Evolutionary conservation across 53 echinoderm and acorn worm genomes (phyloP).

Genomic region (Hippasteria phrygiana): DNA sequence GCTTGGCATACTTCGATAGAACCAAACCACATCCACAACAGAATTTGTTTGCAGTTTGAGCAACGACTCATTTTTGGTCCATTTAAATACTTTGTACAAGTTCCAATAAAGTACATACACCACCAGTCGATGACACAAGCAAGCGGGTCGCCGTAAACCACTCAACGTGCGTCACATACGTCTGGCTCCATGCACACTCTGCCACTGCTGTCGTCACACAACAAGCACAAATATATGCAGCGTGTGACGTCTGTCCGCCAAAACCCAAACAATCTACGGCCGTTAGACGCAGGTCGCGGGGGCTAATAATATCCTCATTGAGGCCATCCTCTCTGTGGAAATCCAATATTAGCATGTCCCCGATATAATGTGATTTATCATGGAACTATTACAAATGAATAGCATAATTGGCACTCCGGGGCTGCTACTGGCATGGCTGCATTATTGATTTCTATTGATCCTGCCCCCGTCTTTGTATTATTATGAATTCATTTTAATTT

Average conservation of each 20-base stretch:
- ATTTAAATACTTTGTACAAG: not conserved
- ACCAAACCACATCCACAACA: too few species aligned
- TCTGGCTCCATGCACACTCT: not conserved
- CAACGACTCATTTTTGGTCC: not conserved
- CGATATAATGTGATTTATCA: constrained; percentile 13
- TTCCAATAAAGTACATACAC: not conserved
- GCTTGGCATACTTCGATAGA: too few species aligned
- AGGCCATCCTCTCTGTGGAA: not conserved
- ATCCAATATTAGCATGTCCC: constrained; percentile 16
- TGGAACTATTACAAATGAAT: not conserved
- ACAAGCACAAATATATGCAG: not conserved
- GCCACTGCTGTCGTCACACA: constrained; percentile 2
- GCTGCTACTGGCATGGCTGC: not conserved
- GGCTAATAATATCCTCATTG: not conserved
- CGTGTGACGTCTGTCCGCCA: not conserved
- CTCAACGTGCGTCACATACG: not conserved
- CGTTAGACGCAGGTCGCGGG: too few species aligned
- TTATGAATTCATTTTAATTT: constrained; percentile 16
- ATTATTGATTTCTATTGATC: constrained; percentile 12
- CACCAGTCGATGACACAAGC: not conserved
- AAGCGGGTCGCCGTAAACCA: not conserved
- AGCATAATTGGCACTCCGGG: not conserved
- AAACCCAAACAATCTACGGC: not conserved
- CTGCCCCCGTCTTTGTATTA: not conserved
- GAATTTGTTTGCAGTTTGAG: not conserved